Evolutionary conservation across 2,113 vertebrate species (phyloP).

Genomic region (Redunca redunca): DNA sequence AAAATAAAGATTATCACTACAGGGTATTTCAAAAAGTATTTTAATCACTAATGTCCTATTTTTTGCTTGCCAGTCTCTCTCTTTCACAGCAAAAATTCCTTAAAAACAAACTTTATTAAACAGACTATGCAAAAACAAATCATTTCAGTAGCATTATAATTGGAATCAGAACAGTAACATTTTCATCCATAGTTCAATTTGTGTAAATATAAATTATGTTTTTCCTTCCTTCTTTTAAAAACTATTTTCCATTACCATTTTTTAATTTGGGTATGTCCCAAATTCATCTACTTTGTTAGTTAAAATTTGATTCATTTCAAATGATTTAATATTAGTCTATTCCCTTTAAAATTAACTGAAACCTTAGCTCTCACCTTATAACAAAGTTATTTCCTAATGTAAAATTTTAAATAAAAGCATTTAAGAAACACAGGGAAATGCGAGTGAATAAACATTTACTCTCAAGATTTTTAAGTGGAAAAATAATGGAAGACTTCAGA

Average conservation of each 20-base stretch:
- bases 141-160: not conserved
- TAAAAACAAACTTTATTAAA: conserved; percentile 1
- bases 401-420: not conserved
- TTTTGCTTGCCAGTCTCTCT: not conserved
- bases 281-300: not conserved
- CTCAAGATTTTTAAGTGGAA: not conserved
- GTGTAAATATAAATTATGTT: not conserved
- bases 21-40: not conserved
- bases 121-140: not conserved
- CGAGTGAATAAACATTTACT: not conserved
- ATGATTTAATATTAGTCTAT: not conserved
- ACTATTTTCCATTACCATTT: not conserved
- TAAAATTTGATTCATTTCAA: not conserved
- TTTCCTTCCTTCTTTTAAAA: not conserved
- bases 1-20: not conserved
- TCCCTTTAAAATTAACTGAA: not conserved
- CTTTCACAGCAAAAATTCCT: not conserved
- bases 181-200: not conserved
- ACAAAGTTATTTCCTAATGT: not conserved
- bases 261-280: not conserved
- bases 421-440: not conserved
- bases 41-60: not conserved
- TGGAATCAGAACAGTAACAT: not conserved
- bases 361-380: not conserved
- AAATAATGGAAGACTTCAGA: not conserved